Conservation (phyloP, 1,140 invertebrate genomes). For the Chionoecetes opilio region DNA sequence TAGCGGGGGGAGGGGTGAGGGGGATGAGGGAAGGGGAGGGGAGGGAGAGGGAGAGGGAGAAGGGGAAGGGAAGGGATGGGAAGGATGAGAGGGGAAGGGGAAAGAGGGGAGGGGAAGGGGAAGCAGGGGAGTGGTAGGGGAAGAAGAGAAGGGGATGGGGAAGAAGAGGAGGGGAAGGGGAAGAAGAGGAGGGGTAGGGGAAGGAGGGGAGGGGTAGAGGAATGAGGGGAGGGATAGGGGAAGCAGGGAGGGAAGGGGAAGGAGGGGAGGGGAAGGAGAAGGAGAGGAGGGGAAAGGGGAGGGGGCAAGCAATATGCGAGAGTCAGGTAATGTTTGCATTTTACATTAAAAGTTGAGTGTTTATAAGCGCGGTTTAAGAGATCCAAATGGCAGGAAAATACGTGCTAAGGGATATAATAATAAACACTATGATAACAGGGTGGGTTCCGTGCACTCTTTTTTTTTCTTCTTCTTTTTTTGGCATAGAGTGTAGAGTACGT, state of each 20-base stretch:
- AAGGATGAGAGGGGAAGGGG: background rate
- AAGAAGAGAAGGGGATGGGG: background rate
- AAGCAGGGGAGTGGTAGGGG: background rate
- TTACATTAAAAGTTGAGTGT: slow-evolving; percentile 16
- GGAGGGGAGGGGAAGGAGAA: background rate
- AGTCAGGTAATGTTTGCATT: background rate
- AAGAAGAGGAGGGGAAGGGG: too few species aligned
- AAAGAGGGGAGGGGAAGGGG: too few species aligned
- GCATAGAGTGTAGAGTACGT: too few species aligned
- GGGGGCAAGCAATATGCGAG: slow-evolving; percentile 4
- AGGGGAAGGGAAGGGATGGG: too few species aligned
- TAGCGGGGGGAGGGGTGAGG: background rate
- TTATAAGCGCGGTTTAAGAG: slow-evolving; percentile 5
- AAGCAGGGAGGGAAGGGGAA: too few species aligned
- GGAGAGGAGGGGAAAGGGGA: background rate
- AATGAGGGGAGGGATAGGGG: too few species aligned
- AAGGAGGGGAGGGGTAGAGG: background rate
- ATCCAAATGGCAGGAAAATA: slow-evolving; percentile 7
- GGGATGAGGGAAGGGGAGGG: too few species aligned
- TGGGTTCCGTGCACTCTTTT: slow-evolving; percentile 6
- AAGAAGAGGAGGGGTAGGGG: too few species aligned
- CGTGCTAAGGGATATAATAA: slow-evolving; percentile 14
- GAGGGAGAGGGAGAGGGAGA: background rate
- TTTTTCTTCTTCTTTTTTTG: too few species aligned
- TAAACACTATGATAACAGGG: slow-evolving; percentile 20